phyloP scores from a whole-genome alignment of 2,113 vertebrate species.

The Cavia aperea region DNA sequence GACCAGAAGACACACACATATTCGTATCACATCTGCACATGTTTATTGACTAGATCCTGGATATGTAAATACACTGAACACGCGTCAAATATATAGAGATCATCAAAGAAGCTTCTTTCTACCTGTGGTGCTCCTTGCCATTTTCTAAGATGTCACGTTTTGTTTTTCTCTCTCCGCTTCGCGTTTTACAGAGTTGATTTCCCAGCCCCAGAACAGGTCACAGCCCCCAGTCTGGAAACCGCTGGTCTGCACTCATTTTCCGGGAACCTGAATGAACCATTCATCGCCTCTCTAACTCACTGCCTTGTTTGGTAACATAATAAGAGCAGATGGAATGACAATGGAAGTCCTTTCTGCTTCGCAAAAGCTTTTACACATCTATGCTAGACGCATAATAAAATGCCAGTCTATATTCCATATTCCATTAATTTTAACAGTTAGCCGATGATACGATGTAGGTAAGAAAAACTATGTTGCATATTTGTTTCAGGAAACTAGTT shows the following conservation, averaged over 20 bases:
- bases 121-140: not conserved
- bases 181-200: not conserved
- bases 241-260: not conserved
- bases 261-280: not conserved
- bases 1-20: not conserved
- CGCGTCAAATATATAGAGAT: not conserved
- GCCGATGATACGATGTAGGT: not conserved
- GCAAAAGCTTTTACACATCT: not conserved
- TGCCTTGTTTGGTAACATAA: not conserved
- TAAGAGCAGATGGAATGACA: not conserved
- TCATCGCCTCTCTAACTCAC: not conserved
- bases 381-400: not conserved
- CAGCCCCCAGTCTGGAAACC: not conserved
- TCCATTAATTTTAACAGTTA: not conserved
- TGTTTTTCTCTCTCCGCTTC: not conserved
- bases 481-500: not conserved
- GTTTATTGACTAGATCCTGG: not conserved
- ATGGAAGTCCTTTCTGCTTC: not conserved
- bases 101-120: no score
- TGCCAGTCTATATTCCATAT: not conserved
- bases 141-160: not conserved
- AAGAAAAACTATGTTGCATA: not conserved
- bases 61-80: not conserved
- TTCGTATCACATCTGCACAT: fast-evolving
- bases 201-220: not conserved